These are phyloP conservation scores for Camptogramma bilineatum DNA, from an alignment of 2,888 invertebrate species.

Conservation along the genomic window DNA sequence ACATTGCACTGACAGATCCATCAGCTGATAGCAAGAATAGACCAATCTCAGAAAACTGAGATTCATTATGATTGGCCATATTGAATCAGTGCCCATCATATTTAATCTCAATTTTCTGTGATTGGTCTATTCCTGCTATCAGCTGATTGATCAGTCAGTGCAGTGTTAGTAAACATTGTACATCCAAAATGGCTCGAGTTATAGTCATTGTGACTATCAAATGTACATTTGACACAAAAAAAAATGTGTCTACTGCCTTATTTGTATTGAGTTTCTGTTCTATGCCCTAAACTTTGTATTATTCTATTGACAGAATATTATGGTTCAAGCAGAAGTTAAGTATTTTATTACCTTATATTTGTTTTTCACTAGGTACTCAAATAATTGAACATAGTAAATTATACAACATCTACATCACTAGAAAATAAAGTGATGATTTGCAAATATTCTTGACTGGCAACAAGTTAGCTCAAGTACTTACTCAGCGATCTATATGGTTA, in stretches of 20 bases:
- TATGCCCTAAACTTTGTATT: neutral
- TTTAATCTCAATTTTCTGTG: too few relatives aligned
- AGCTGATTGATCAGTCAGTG: too few relatives aligned
- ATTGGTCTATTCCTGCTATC: too few relatives aligned
- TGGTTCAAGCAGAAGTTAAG: neutral
- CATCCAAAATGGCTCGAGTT: too few relatives aligned
- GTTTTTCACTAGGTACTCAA: neutral
- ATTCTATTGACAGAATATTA: neutral
- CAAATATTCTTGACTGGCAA: slow-evolving; percentile 13
- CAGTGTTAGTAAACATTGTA: too few relatives aligned
- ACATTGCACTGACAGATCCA: too few relatives aligned
- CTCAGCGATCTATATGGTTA: slow-evolving; percentile 28
- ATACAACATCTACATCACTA: neutral
- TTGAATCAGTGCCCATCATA: too few relatives aligned
- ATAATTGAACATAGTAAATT: neutral
- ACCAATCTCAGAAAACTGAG: too few relatives aligned
- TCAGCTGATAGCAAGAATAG: too few relatives aligned
- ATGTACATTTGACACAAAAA: neutral
- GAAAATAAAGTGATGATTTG: neutral
- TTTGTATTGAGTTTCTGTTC: neutral
- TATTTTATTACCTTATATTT: neutral
- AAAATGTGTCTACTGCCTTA: neutral
- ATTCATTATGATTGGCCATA: too few relatives aligned
- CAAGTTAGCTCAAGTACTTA: slow-evolving; percentile 16
- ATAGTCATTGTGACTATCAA: too few relatives aligned